Evolutionary conservation across 2,888 invertebrate species (phyloP), one percentile per base, ranked within the genome.

Genomic region (Drosophila stalkeri): DNA sequence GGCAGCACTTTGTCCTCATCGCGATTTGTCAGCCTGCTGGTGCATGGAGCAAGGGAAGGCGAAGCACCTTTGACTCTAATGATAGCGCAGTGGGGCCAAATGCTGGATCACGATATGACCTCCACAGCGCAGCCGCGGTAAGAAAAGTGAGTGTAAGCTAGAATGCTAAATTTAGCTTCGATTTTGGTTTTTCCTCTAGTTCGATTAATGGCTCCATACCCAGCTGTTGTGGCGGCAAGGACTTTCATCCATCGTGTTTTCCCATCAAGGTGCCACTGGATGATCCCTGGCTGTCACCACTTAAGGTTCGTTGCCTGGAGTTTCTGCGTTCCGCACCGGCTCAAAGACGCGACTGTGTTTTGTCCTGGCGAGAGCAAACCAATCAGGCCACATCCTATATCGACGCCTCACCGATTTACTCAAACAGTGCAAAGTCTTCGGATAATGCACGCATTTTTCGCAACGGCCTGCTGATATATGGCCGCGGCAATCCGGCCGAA

Each of bases 51-150:
- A n/a, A 94, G 94, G 75, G 95, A 96, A 82, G 94, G 94, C 0
- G 96, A 96, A 77, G 94, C 95, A 8, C 94, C 94, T 0, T 94
- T 97, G 11, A 97, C 97, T 0, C 95, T 96, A 79, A 95, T 97
- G 95, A 94, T 97, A 69, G 97, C 97, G 95, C 98, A 98, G 91
- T 98, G 98, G 97, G 98, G 98, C 0, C 98, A 98, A 93, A 96
- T 98, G 82, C 90, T 98, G 67, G 98, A 98, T 91, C 98, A 98
- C 88, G 98, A 98, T 91, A 93, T 98, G 76, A 97, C 96, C 46
- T 96, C 96, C 0, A 96, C 96, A 6, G 96, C 96, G 0, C 96
- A 96, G 85, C 95, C 96, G 1, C 94, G 96, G 92, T 93, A 80
- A 80, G 80, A 39, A 9, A 9, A 31, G 2, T 11, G 3, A 12